phyloP scores from a whole-genome alignment of 2,888 invertebrate species.

The Cyrtodaria siliqua region DNA sequence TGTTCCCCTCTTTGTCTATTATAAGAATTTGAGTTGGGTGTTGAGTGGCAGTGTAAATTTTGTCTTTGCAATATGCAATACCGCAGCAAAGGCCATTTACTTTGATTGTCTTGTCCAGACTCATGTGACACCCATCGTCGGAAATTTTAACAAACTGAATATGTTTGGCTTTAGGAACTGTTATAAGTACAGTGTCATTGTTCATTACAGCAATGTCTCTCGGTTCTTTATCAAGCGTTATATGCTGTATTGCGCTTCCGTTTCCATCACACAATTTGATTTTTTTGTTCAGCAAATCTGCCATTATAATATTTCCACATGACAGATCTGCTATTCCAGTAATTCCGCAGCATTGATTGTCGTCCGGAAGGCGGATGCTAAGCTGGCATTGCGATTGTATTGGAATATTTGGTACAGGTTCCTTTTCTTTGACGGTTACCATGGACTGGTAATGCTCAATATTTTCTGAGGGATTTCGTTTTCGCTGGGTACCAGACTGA shows the following conservation, averaged over 20 bases:
- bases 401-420: neutral
- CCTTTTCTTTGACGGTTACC: neutral
- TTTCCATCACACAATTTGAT: slow-evolving; percentile 29
- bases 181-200: slow-evolving; percentile 21
- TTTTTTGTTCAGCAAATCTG: slow-evolving; percentile 31
- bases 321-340: slow-evolving; percentile 30
- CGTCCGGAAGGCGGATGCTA: neutral
- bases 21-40: slow-evolving; percentile 33
- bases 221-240: slow-evolving; percentile 18
- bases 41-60: slow-evolving; percentile 33
- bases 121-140: neutral
- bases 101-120: neutral
- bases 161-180: slow-evolving; percentile 26
- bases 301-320: slow-evolving; percentile 24
- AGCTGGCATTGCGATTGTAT: neutral
- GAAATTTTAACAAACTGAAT: slow-evolving; percentile 24
- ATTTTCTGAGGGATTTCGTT: too few relatives aligned
- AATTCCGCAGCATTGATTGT: slow-evolving; percentile 15
- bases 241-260: slow-evolving; percentile 12
- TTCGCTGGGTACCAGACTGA: too few relatives aligned
- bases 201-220: slow-evolving; percentile 33
- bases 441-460: neutral
- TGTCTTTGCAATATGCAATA: slow-evolving; percentile 25
- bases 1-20: slow-evolving; percentile 13
- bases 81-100: slow-evolving; percentile 34